Conservation (phyloP, 2,888 invertebrate species). For the Teinopalpus imperialis region DNA sequence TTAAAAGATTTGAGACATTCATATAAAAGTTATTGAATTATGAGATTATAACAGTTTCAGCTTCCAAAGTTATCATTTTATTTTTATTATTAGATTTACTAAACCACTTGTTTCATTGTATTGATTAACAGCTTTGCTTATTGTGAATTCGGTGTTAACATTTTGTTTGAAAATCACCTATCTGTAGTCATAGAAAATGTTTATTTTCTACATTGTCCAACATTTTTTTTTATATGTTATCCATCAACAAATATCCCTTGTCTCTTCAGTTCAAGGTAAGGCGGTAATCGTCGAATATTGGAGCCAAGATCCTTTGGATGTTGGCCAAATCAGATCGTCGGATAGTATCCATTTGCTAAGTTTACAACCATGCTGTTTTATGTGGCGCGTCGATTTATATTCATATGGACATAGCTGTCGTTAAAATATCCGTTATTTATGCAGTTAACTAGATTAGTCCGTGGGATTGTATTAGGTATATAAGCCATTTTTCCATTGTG, state of each 20-base stretch:
- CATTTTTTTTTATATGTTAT: slow-evolving; percentile 8
- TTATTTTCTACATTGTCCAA: slow-evolving; percentile 6
- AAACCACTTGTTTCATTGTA: slow-evolving; percentile 7
- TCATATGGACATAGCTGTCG: slow-evolving; percentile 8
- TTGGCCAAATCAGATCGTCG: slow-evolving; percentile 43
- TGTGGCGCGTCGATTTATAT: slow-evolving; percentile 7
- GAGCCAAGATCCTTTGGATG: slow-evolving; percentile 55
- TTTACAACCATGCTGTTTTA: slow-evolving; percentile 10
- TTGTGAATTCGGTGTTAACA: slow-evolving; percentile 17
- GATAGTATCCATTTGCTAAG: slow-evolving; percentile 16
- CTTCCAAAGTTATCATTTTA: slow-evolving; percentile 1
- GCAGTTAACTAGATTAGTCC: slow-evolving; percentile 21
- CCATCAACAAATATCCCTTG: slow-evolving; percentile 32
- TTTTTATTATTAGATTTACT: not conserved
- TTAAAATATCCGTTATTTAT: slow-evolving; percentile 14
- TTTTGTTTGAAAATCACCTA: slow-evolving; percentile 3
- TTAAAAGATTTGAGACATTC: not conserved
- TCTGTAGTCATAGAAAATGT: slow-evolving; percentile 13
- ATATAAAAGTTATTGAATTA: slow-evolving; percentile 2
- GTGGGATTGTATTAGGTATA: slow-evolving; percentile 8
- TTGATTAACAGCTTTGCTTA: slow-evolving; percentile 22
- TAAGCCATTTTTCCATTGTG: slow-evolving; percentile 19
- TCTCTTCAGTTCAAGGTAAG: slow-evolving; percentile 49
- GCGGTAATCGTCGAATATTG: slow-evolving; percentile 42
- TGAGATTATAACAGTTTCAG: too few relatives aligned